Base-by-base conservation (phyloP, 2,888 invertebrate species). In the Andrena chrysosceles region DNA sequence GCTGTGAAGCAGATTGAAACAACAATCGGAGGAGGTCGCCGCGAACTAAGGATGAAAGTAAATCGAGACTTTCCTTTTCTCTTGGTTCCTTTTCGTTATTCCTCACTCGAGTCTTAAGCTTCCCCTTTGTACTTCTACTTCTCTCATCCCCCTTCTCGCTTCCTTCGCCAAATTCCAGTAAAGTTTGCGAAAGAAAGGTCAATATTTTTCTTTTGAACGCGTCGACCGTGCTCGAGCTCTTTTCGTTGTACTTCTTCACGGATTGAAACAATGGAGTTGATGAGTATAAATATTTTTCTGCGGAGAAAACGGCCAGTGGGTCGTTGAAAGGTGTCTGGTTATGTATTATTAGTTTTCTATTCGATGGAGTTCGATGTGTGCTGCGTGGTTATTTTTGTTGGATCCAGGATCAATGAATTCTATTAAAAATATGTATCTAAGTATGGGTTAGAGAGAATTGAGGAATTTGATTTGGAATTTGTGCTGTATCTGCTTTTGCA, bases 201-300 rank as follows among this genome's bases (percentile, higher is more conserved):
- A 90, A 90, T 90, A 90, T 89, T 91, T 87, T 90, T 87, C 88
- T 84, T 87, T 72, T 66, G 68, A 83, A 76, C 82, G 82, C 83
- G 79, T 56, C 56, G 10, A 56, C 56, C 56, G 26, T 75, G 80
- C 63, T 73, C 60, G 33, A 60, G 74, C 76, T 64, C 56, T 64
- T 77, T 63, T 82, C 54, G 48, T 54, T 76, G 75, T 74, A 56
- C 66, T 42, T 49, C 42, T 49, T 23, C 64, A 33, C n/a, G 66
- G 52, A 60, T 56, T 62, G 31, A 26, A 67, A 67, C 67, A 72
- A 62, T 42, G 33, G 13, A 48, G 67, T 62, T 77, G 67, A 80
- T 62, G 66, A 81, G 42, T 60, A 67, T 26, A 33, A 71, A 72
- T 49, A 54, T 67, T 74, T 60, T 67, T 67, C 42, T 8, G 10